These are phyloP conservation scores for Spisula subtruncata DNA, from an alignment of 2,888 invertebrate genomes.

Conservation along the genomic window DNA sequence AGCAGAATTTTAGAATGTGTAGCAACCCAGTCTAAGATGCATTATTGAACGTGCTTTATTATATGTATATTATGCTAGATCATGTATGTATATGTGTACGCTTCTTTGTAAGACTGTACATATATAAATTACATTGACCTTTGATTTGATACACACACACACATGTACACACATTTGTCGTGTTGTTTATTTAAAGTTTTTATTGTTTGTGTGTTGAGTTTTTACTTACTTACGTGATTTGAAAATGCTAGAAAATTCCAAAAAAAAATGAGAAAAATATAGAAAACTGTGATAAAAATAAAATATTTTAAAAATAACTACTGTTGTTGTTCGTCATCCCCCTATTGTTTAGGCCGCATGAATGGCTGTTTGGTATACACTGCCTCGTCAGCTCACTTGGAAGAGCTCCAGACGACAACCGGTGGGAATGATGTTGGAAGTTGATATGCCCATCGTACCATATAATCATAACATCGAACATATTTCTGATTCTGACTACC, in stretches of 20 bases:
- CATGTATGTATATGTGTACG: background rate
- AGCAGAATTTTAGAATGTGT: background rate
- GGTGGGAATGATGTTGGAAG: no score
- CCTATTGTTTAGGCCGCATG: background rate
- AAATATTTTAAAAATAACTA: conserved; percentile 30
- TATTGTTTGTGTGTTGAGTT: conserved; percentile 25
- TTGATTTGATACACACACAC: background rate
- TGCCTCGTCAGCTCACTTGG: no score
- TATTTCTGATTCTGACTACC: no score
- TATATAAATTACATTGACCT: background rate
- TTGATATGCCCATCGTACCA: no score
- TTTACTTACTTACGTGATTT: background rate
- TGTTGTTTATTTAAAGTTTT: background rate
- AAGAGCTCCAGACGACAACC: no score
- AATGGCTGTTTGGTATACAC: no score
- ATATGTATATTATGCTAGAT: background rate
- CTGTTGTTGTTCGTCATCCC: conserved; percentile 7
- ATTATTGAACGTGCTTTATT: background rate
- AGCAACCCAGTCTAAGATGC: background rate
- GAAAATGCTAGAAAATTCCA: conserved; percentile 36
- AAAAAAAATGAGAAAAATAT: conserved; percentile 42
- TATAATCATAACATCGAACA: no score
- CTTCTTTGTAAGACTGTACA: background rate
- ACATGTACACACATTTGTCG: background rate
- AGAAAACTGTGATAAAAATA: conserved; percentile 59